Evolutionary conservation across 2,888 invertebrate genomes (phyloP).

Genomic region (Parnassius glacialis): DNA sequence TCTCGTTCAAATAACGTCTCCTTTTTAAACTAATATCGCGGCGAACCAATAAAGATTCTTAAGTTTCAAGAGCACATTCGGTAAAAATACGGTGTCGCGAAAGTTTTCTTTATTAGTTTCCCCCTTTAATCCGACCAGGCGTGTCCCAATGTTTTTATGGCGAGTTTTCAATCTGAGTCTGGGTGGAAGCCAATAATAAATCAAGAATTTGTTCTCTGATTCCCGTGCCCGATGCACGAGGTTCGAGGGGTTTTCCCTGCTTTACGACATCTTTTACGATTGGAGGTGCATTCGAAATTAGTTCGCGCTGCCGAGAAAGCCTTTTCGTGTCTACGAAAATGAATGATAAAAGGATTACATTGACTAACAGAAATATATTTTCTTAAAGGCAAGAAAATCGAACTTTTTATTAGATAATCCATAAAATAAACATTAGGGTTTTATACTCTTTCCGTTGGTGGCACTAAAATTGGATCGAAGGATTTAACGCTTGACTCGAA

Average conservation of each 20-base stretch:
- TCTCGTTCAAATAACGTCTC: constrained; percentile 31
- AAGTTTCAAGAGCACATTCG: constrained; percentile 73
- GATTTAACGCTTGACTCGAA: constrained; percentile 27
- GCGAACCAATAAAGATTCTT: constrained; percentile 69
- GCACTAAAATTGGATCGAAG: constrained; percentile 30
- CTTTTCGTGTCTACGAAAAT: constrained; percentile 74
- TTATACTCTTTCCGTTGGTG: constrained; percentile 30
- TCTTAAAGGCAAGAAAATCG: constrained; percentile 37
- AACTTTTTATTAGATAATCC: constrained; percentile 43
- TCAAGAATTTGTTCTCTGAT: constrained; percentile 79
- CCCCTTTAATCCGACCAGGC: constrained; percentile 77
- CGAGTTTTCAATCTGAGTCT: constrained; percentile 79
- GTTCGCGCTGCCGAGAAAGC: constrained; percentile 69
- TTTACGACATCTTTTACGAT: constrained; percentile 81
- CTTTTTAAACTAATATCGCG: constrained; percentile 64
- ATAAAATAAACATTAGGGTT: constrained; percentile 27
- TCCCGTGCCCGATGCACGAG: constrained; percentile 61
- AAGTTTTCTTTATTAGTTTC: constrained; percentile 80
- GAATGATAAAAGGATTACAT: constrained; percentile 78
- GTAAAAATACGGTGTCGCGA: constrained; percentile 80
- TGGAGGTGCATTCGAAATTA: constrained; percentile 80
- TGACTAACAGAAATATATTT: constrained; percentile 52
- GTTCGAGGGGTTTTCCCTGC: constrained; percentile 72
- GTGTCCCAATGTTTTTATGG: constrained; percentile 80
- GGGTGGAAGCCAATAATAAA: constrained; percentile 79